Evolutionary conservation across 1,140 invertebrate species (phyloP), one percentile per base, ranked within the genome.

Genomic region (Tribolium madens): DNA sequence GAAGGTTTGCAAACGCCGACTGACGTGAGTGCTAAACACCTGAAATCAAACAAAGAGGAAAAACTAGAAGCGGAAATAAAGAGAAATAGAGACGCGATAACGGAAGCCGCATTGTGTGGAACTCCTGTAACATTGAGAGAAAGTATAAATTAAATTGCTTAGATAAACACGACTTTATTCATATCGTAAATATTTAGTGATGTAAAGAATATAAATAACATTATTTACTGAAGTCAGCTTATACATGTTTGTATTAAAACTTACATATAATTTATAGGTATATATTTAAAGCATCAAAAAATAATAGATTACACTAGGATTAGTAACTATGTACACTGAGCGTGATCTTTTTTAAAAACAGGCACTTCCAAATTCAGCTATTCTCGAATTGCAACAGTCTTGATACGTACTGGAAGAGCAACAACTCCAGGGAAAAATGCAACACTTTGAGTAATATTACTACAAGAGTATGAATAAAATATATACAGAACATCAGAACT

Each of bases 221-320:
- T 76, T 76, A 72, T 72, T 60, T 17, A 68, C 68, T 36, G 21
- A 53, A 57, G 36, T 76, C 46, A 60, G 50, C 57, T 64, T 46
- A 76, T 46, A 76, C 69, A 47, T 57, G 31, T 15, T 52, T 31
- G 69, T 76, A 74, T 78, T 72, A 80, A 80, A 80, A 75, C 69
- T 75, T 79, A 77, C 75, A 76, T n/a, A n/a, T 77, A 72, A 76
- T 70, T 73, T 76, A 79, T 74, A 79, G 42, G 18, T 79, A 76
- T 73, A 68, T 75, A 74, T 71, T 80, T 80, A 81, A 81, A 81
- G 80, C 80, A 79, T 81, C 78, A 76, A 81, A 81, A 81, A 81
- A 81, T 80, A 81, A 64, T 73, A 73, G 71, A 78, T 57, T 81
- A 79, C 73, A 78, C 50, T 76, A 81, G 21, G 64, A 75, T 78